Percentiles rank a stretch among this genome's conserved stretches.
Conservation (phyloP, 2,113 vertebrate species). For the Nyctibius bracteatus region DNA sequence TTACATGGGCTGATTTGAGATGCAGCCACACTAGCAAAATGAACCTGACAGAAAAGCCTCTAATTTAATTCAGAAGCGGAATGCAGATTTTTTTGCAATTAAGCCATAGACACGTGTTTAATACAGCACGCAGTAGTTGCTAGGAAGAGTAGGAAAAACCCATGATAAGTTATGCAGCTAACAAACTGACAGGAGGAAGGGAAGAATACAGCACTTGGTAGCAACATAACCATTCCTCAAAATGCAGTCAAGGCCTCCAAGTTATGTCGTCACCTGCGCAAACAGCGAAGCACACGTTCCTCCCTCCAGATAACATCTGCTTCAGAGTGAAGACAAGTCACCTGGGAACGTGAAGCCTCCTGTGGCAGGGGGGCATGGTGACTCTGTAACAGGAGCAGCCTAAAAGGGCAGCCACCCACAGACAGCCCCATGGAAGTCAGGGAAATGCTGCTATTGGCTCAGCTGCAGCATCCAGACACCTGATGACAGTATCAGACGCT, state of each 20-base stretch:
- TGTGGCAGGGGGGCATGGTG: accelerated
- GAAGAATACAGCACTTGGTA: background rate
- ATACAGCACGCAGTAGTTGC: background rate
- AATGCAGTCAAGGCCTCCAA: background rate
- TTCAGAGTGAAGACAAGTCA: background rate
- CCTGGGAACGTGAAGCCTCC: background rate
- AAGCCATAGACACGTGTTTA: conserved; percentile 6
- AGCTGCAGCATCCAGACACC: background rate
- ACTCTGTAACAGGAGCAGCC: background rate
- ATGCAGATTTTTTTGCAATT: conserved; percentile 20
- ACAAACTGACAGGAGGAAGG: background rate
- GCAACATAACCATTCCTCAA: accelerated
- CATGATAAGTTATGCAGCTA: background rate
- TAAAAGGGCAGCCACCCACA: background rate
- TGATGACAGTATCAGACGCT: background rate
- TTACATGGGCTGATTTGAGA: conserved; percentile 2
- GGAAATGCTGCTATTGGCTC: background rate
- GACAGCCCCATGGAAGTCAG: background rate
- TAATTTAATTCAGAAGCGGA: conserved; percentile 15
- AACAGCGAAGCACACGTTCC: background rate
- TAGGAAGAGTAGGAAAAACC: background rate
- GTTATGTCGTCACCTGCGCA: background rate
- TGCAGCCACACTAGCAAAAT: background rate
- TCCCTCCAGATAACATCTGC: background rate
- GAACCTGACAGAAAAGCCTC: conserved; percentile 23